phyloP scores from a whole-genome alignment of 2,888 invertebrate species.

The Pogonocherus hispidulus region DNA sequence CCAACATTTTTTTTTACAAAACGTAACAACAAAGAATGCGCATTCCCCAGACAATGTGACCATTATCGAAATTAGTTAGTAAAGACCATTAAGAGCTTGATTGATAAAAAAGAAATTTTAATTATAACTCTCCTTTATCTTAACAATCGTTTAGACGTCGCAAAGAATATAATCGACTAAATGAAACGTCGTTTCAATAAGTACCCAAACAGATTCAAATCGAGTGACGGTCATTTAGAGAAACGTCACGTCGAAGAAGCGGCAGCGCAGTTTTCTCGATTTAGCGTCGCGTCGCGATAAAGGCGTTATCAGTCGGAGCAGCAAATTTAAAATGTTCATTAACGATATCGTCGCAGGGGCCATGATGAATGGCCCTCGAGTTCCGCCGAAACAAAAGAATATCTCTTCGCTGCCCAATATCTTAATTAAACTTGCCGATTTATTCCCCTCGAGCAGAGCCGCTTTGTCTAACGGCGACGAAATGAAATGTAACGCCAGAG shows the following conservation, averaged over 20 bases:
- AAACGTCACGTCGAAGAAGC: slow-evolving; percentile 34
- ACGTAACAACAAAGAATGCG: too few species aligned
- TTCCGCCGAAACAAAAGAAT: slow-evolving; percentile 68
- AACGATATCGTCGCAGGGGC: slow-evolving; percentile 64
- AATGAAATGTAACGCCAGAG: slow-evolving; percentile 63
- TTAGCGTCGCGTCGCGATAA: slow-evolving; percentile 54
- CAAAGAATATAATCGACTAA: background rate
- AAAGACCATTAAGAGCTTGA: background rate
- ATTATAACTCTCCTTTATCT: background rate
- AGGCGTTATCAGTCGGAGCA: slow-evolving; percentile 59
- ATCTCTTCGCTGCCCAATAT: slow-evolving; percentile 68
- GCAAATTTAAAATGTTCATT: slow-evolving; percentile 68
- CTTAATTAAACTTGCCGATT: slow-evolving; percentile 71
- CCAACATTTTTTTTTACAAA: too few species aligned
- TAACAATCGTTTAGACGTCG: background rate
- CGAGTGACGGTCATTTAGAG: slow-evolving; percentile 41
- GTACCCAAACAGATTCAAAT: slow-evolving; percentile 20
- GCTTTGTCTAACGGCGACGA: slow-evolving; percentile 62
- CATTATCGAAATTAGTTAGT: background rate
- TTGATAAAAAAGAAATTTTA: background rate
- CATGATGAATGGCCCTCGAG: slow-evolving; percentile 66
- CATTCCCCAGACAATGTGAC: too few species aligned
- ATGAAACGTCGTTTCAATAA: background rate
- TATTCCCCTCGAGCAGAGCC: slow-evolving; percentile 63
- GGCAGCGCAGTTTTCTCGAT: slow-evolving; percentile 40